phyloP scores from a whole-genome alignment of 2,113 vertebrate species.

The Puma concolor region DNA sequence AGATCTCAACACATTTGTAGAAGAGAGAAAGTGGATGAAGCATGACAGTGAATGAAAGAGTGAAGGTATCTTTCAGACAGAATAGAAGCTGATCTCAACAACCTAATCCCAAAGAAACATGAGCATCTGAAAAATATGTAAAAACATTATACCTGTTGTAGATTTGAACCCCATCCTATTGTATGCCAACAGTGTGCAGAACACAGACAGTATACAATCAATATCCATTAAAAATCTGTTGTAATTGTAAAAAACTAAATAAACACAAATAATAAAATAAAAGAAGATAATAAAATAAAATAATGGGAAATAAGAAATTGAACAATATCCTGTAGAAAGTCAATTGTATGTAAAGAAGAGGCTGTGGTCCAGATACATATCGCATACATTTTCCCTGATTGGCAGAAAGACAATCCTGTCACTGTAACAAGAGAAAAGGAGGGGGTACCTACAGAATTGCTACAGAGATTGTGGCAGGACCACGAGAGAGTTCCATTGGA shows the following conservation, averaged over 20 bases:
- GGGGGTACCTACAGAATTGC: not conserved
- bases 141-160: not conserved
- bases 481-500: rapidly evolving
- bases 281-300: not conserved
- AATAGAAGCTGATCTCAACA: slow-evolving; percentile 39
- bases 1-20: slow-evolving; percentile 27
- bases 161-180: not conserved
- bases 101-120: slow-evolving; percentile 46
- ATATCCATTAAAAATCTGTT: slow-evolving; percentile 34
- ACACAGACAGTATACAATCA: not conserved
- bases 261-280: too few species aligned
- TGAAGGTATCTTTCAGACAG: slow-evolving; percentile 31
- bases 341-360: not conserved
- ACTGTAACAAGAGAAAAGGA: not conserved
- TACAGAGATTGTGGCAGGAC: not conserved
- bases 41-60: not conserved
- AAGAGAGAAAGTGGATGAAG: slow-evolving; percentile 10
- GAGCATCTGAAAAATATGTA: not conserved
- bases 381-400: not conserved
- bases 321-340: not conserved
- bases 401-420: not conserved
- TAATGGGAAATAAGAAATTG: not conserved
- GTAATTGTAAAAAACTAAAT: not conserved
- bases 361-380: not conserved
- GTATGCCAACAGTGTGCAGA: not conserved